phyloP scores from a whole-genome alignment of 2,797 vertebrate species.

The Myripristis jacobus region DNA sequence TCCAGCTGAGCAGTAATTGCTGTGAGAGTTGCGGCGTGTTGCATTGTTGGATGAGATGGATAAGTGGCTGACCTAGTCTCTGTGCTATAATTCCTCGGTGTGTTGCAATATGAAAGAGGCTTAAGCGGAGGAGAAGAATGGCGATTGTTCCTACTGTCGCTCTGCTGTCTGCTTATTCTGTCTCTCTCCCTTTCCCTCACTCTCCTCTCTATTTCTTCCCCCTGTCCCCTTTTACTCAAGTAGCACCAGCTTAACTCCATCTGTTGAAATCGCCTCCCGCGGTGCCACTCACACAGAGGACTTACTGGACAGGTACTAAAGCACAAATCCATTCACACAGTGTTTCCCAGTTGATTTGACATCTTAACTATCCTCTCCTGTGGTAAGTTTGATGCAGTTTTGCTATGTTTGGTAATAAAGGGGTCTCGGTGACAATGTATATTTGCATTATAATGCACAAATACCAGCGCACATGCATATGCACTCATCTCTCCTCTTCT shows the following conservation, averaged over 20 bases:
- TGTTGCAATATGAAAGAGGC: slow-evolving; percentile 67
- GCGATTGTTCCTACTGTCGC: slow-evolving; percentile 58
- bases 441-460: neutral
- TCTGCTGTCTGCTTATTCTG: slow-evolving; percentile 30
- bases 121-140: slow-evolving; percentile 68
- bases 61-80: slow-evolving; percentile 72
- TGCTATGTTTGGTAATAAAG: neutral
- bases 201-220: slow-evolving; percentile 11
- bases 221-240: slow-evolving; percentile 13
- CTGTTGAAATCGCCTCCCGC: neutral
- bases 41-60: slow-evolving; percentile 69
- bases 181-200: neutral
- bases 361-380: neutral
- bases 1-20: slow-evolving; percentile 70
- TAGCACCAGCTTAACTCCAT: neutral
- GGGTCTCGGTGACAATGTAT: neutral
- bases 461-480: neutral
- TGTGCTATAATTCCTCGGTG: slow-evolving; percentile 64
- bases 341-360: slow-evolving; percentile 9
- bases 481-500: neutral
- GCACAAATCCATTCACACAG: neutral
- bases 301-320: neutral
- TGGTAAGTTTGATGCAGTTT: neutral
- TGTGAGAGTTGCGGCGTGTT: slow-evolving; percentile 63
- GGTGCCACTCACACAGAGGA: slow-evolving; percentile 2